A percentile compares a stretch with the other conserved stretches of the same genome.
Evolutionary conservation across 2,888 invertebrate genomes (phyloP).

Genomic region (Pseudeuparius sepicola): DNA sequence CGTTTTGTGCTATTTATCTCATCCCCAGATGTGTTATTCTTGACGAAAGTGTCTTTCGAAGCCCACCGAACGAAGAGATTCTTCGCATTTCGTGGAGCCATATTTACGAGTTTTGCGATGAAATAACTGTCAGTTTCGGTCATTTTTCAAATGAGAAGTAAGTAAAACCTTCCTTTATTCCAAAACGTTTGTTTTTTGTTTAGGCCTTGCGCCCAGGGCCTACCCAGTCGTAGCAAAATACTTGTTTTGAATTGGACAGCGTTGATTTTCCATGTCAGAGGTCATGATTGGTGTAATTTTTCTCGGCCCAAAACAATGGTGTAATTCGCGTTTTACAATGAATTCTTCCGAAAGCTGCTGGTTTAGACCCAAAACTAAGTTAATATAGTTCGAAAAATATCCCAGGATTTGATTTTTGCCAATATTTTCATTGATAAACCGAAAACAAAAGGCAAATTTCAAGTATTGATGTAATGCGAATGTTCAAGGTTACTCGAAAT

Average conservation of each 20-base stretch:
- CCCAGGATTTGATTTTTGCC: too few relatives aligned
- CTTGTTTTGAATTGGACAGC: conserved; percentile 24
- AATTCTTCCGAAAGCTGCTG: neutral
- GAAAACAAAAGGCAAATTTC: conserved; percentile 18
- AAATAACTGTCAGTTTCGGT: conserved; percentile 29
- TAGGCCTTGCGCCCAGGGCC: too few relatives aligned
- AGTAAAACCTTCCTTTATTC: too few relatives aligned
- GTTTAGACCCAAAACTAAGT: too few relatives aligned
- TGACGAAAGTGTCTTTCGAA: conserved; percentile 22
- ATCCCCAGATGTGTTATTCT: conserved; percentile 19
- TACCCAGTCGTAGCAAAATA: too few relatives aligned
- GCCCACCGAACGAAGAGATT: conserved; percentile 26
- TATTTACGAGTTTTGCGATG: conserved; percentile 46
- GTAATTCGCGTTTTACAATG: conserved; percentile 12
- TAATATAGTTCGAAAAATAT: too few relatives aligned
- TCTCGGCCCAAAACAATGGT: conserved; percentile 21
- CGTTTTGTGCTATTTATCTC: too few relatives aligned
- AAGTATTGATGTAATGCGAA: conserved; percentile 22
- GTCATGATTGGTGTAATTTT: conserved; percentile 28
- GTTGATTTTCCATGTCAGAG: conserved; percentile 29
- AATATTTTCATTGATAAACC: too few relatives aligned
- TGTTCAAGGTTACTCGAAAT: conserved; percentile 28
- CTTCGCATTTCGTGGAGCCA: conserved; percentile 43
- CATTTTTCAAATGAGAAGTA: conserved; percentile 34
- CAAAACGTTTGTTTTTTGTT: too few relatives aligned